Base-by-base conservation (phyloP, 2,888 invertebrate species). In the Cataglyphis cursor region DNA sequence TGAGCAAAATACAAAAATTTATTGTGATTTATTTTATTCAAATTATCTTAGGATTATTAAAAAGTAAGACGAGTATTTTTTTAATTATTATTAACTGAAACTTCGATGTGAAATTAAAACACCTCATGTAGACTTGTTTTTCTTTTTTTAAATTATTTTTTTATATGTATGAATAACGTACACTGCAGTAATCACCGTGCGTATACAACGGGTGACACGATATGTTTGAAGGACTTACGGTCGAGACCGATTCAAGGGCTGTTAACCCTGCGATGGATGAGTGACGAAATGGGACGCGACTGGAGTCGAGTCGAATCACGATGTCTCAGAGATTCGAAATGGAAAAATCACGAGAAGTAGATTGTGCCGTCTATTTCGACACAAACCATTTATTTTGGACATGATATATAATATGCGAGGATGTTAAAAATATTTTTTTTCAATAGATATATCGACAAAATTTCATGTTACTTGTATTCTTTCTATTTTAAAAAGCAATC, bases 221-320 rank as follows among this genome's bases (percentile, higher is more conserved):
- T 41, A 66, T 2, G 68, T 68, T 76, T 76, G 57, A 68, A 64
- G 54, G 51, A 76, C 57, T 75, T 62, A 48, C 74, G 62, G 38
- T 38, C 65, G 51, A 75, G 24, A 24, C 12, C 38, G 38, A 66
- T 76, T 66, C 54, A 38, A 76, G 76, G 68, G 54, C 41, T 68
- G 54, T 76, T 76, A 76, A 76, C 54, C 15, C 57, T 10, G 41
- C 41, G 28, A 76, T 76, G 41, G 66, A 76, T 76, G 66, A 10
- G 0, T 68, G 68, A 76, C 41, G 76, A 76, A 76, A 68, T 76
- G 21, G 70, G 28, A 76, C 76, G 41, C 41, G 54, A 76, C 68
- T 24, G 51, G 38, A 51, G 57, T 48, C 59, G 35, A n/a, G 48
- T 48, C 54, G 54, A 54, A 28, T 66, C 66, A 38, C 54, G 54